Conservation (phyloP, 2,113 vertebrate species). For the Tinamus guttatus region DNA sequence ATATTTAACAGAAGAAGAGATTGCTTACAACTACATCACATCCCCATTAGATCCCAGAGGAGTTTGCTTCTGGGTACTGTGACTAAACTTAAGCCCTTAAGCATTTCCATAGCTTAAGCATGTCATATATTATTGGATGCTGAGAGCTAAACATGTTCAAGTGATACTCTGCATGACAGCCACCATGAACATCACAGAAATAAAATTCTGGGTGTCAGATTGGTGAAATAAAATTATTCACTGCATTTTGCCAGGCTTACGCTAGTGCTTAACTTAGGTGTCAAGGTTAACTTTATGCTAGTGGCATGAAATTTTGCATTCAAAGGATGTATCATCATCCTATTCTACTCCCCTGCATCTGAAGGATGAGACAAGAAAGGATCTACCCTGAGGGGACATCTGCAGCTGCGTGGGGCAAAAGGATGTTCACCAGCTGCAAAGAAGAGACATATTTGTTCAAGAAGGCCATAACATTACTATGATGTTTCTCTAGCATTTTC, state of each 20-base stretch:
- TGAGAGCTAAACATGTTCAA: fast-evolving
- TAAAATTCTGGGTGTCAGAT: not conserved
- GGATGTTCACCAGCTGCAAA: not conserved
- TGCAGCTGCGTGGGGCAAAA: not conserved
- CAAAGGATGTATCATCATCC: not conserved
- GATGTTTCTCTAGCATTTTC: not conserved
- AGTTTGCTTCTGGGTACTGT: not conserved
- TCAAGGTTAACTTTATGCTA: too few species aligned
- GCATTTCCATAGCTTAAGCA: not conserved
- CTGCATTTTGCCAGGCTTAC: not conserved
- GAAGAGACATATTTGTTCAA: not conserved
- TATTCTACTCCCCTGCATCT: not conserved
- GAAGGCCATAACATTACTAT: not conserved
- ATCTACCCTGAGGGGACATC: not conserved
- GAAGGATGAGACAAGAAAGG: not conserved
- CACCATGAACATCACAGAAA: not conserved
- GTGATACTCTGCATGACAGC: not conserved
- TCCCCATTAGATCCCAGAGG: not conserved
- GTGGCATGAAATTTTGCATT: not conserved
- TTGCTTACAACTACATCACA: not conserved
- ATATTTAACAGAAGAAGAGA: not conserved
- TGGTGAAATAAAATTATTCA: not conserved
- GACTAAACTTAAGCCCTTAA: not conserved
- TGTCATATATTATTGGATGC: not conserved
- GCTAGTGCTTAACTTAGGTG: too few species aligned